Evolutionary conservation across 1,140 invertebrate species (phyloP).

Genomic region (Neodiprion lecontei): DNA sequence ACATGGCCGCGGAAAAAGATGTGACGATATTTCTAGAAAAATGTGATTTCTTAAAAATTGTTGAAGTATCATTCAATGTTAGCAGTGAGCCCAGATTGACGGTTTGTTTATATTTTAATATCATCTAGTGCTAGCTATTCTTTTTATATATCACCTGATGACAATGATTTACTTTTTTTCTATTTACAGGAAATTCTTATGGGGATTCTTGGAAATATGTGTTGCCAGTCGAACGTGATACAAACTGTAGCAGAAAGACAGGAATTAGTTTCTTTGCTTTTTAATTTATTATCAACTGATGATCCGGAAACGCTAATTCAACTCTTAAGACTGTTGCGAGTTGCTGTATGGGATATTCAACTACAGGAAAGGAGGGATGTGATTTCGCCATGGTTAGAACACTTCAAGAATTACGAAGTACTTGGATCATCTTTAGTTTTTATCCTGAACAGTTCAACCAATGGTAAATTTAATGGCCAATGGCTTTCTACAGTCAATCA

Average conservation of each 20-base stretch:
- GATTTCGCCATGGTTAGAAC: slow-evolving; percentile 58
- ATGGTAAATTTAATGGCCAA: slow-evolving; percentile 59
- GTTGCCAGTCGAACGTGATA: slow-evolving; percentile 63
- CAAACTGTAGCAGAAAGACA: slow-evolving; percentile 53
- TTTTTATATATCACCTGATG: not conserved
- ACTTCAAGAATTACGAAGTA: slow-evolving; percentile 57
- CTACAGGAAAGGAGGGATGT: slow-evolving; percentile 38
- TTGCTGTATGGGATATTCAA: slow-evolving; percentile 61
- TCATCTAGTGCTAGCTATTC: not conserved
- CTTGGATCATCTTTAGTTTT: slow-evolving; percentile 67
- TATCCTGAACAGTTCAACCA: slow-evolving; percentile 73
- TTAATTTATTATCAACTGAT: slow-evolving; percentile 65
- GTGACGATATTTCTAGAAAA: slow-evolving; percentile 72
- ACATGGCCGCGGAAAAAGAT: slow-evolving; percentile 77
- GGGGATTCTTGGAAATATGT: slow-evolving; percentile 77
- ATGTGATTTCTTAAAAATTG: slow-evolving; percentile 69
- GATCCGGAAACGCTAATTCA: slow-evolving; percentile 72
- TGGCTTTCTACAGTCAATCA: not conserved
- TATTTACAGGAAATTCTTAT: slow-evolving; percentile 70
- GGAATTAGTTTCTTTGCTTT: slow-evolving; percentile 58
- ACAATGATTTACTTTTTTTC: slow-evolving; percentile 5
- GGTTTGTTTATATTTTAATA: slow-evolving; percentile 38
- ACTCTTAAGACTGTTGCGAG: slow-evolving; percentile 70
- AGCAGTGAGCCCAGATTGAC: slow-evolving; percentile 65
- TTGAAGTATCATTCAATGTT: slow-evolving; percentile 55